phyloP scores from a whole-genome alignment of 1,140 invertebrate species.

The Euborellia annulipes region DNA sequence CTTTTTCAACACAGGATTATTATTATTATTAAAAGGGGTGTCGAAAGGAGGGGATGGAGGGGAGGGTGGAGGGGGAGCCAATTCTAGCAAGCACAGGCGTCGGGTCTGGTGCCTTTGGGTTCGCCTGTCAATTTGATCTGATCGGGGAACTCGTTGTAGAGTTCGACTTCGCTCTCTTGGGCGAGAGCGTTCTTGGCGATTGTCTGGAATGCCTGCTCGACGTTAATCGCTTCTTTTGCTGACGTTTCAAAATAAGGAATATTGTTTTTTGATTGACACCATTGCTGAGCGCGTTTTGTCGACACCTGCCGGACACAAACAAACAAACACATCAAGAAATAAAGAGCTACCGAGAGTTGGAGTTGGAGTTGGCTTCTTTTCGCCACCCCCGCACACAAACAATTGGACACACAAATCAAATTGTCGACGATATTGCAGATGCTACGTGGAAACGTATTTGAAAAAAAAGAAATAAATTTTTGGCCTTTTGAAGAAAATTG shows the following conservation, averaged over 20 bases:
- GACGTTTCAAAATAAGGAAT: slow-evolving; percentile 99
- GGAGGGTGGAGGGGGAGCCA: slow-evolving; percentile 4
- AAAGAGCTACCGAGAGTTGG: too few relatives aligned
- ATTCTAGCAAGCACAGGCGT: slow-evolving; percentile 69
- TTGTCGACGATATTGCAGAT: too few relatives aligned
- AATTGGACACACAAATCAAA: too few relatives aligned
- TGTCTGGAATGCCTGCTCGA: slow-evolving; percentile 95
- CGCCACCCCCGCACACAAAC: too few relatives aligned
- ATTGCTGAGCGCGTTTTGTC: slow-evolving; percentile 90
- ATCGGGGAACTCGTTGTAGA: slow-evolving; percentile 95
- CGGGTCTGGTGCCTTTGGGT: slow-evolving; percentile 42
- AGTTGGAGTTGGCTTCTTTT: too few relatives aligned
- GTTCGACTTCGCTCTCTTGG: slow-evolving; percentile 65
- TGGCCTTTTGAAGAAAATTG: too few relatives aligned
- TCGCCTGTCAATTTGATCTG: slow-evolving; percentile 71
- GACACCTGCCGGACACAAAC: slow-evolving; percentile 47
- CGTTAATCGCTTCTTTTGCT: slow-evolving; percentile 95
- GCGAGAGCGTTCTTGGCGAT: slow-evolving; percentile 94
- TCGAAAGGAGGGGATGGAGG: too few relatives aligned
- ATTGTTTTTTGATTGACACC: slow-evolving; percentile 97
- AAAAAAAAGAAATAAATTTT: too few relatives aligned
- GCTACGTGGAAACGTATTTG: too few relatives aligned
- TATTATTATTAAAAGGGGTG: too few relatives aligned
- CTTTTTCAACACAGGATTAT: too few relatives aligned
- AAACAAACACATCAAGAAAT: too few relatives aligned